These are phyloP conservation scores for Eulemur macaco DNA, from an alignment of 2,113 vertebrate genomes.

Conservation along the genomic window DNA sequence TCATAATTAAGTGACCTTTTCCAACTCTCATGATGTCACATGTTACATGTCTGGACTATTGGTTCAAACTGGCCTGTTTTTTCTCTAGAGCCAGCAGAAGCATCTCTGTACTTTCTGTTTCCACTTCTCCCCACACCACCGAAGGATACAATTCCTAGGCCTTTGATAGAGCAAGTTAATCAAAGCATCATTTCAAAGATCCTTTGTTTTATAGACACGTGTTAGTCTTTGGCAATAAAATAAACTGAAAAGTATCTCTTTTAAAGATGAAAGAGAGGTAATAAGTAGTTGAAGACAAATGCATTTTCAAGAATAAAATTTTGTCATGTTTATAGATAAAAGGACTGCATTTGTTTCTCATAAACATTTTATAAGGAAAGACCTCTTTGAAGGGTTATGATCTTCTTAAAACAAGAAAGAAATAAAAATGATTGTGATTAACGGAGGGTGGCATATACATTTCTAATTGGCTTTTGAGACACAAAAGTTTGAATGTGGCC, in stretches of 20 bases:
- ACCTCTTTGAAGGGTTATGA: conserved; percentile 33
- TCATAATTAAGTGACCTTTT: neutral
- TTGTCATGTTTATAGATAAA: conserved; percentile 37
- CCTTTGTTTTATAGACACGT: conserved; percentile 16
- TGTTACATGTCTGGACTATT: neutral
- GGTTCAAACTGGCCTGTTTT: neutral
- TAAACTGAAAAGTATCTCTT: conserved; percentile 28
- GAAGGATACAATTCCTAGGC: neutral
- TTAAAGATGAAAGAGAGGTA: conserved; percentile 37
- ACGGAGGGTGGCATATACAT: neutral
- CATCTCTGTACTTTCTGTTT: neutral
- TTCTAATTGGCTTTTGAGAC: conserved; percentile 11
- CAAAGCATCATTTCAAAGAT: conserved; percentile 20
- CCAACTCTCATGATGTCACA: neutral
- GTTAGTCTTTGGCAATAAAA: conserved; percentile 37
- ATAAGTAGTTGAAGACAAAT: conserved; percentile 41
- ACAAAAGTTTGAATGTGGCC: neutral
- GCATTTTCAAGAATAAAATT: conserved; percentile 24
- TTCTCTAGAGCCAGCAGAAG: neutral
- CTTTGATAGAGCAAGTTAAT: conserved; percentile 30
- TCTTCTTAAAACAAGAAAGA: conserved; percentile 22
- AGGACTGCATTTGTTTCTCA: neutral
- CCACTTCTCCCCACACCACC: neutral
- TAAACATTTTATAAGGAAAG: conserved; percentile 43
- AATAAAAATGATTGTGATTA: conserved; percentile 24